A percentile compares a stretch with the other conserved stretches of the same genome.
These are phyloP conservation scores for Macrophya alboannulata DNA, from an alignment of 2,888 invertebrate genomes.

Conservation along the genomic window DNA sequence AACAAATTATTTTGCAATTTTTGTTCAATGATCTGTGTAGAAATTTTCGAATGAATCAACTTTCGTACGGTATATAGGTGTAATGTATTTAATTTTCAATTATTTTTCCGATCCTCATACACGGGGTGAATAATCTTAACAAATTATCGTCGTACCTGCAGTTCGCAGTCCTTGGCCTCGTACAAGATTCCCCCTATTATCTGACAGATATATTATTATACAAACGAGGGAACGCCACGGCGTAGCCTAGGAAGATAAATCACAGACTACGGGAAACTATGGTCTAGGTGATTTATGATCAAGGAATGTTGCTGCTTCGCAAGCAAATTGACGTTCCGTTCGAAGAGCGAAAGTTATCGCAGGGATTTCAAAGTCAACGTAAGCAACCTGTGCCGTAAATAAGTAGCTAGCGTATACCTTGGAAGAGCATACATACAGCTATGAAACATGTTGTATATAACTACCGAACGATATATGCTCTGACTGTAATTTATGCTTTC, in stretches of 20 bases:
- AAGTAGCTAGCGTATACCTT: background rate
- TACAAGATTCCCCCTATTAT: constrained; percentile 11
- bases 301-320: constrained; percentile 27
- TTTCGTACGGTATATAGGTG: background rate
- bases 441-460: background rate
- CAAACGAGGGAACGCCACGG: constrained; percentile 23
- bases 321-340: constrained; percentile 53
- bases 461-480: constrained; percentile 12
- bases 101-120: background rate
- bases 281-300: constrained; percentile 52
- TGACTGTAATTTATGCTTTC: constrained; percentile 33
- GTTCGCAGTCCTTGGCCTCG: constrained; percentile 13
- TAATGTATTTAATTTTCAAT: background rate
- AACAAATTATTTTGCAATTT: background rate
- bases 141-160: background rate
- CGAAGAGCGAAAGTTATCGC: constrained; percentile 40
- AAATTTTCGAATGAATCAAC: background rate
- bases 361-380: constrained; percentile 39
- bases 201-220: constrained; percentile 34
- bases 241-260: constrained; percentile 40
- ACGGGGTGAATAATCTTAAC: constrained; percentile 5
- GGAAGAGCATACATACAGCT: constrained; percentile 27
- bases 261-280: constrained; percentile 40
- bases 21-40: background rate
- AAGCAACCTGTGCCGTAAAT: constrained; percentile 15